Base-by-base conservation (phyloP, 2,113 vertebrate species). In the Fregata magnificens region DNA sequence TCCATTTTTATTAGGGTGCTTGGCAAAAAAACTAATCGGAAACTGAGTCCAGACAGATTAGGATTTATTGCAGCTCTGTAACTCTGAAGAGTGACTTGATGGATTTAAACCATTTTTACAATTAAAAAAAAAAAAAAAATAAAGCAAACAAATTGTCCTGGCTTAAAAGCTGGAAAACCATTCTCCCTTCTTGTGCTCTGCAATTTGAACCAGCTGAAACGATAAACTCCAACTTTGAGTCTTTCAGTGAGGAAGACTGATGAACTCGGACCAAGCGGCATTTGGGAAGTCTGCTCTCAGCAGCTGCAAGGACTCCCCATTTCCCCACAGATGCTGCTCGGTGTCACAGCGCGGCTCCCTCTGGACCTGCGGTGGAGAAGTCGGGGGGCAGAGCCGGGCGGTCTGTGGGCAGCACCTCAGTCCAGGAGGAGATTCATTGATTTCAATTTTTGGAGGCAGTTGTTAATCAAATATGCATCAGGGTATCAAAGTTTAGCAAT, bases 1-100 rank as follows among this genome's bases (percentile, higher is more conserved):
- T 91, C 88, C 36, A 42, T 63, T 97, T 97, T 95, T 95, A 96
- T 92, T 91, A 65, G 40, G 26, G 59, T 44, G 42, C 72, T 96
- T 95, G 95, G 95, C 90, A 80, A 77, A 94, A 85, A 78, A 93
- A 74, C 71, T 91, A 70, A 78, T 83, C 21, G 1, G 66, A 94
- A 95, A 92, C 79, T 29, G 62, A 90, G 62, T 73, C 84, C 87
- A 91, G 95, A 82, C 49, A 93, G 58, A 86, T 63, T 70, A 88
- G 78, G 63, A 79, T 92, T 97, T 95, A 94, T 80, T 88, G 74
- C 74, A 70, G 65, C 15, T 61, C 87, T 77, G 0, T 84, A 90
- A 88, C 42, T 74, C 47, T 1, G 16, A 74, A 86, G 73, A 89
- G 73, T 45, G 44, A 67, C 38, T 95, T 90, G 93, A 87, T 90